These are phyloP conservation scores for Xiphydria camelus DNA, from an alignment of 2,888 invertebrate species.

Conservation along the genomic window DNA sequence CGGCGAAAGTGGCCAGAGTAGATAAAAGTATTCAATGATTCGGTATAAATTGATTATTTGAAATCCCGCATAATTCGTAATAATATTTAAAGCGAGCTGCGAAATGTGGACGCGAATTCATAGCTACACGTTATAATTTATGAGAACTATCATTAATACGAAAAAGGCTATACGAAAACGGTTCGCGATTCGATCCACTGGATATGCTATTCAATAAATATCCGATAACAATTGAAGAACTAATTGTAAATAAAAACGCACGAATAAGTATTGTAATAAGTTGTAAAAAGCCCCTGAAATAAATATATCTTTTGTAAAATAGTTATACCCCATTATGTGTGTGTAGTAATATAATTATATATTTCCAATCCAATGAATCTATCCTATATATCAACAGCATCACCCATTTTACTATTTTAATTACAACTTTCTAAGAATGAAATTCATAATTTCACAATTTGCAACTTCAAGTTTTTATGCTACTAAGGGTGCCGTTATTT, in stretches of 20 bases:
- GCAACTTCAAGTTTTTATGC: too few species aligned
- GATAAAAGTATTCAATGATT: too few species aligned
- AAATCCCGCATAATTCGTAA: too few species aligned
- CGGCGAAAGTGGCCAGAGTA: too few species aligned
- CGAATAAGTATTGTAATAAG: constrained; percentile 27
- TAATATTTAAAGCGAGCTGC: neutral
- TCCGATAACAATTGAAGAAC: constrained; percentile 16
- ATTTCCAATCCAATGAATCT: too few species aligned
- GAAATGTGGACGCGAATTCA: neutral
- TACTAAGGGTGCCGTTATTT: too few species aligned
- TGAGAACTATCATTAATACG: constrained; percentile 4
- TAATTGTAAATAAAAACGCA: constrained; percentile 31
- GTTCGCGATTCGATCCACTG: constrained; percentile 11
- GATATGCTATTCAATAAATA: constrained; percentile 2
- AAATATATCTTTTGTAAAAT: constrained; percentile 34
- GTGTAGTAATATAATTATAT: too few species aligned
- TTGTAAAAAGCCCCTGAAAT: constrained; percentile 34
- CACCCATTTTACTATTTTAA: too few species aligned
- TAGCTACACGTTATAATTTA: neutral
- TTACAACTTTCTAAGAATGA: too few species aligned
- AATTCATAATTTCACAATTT: too few species aligned
- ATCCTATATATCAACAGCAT: too few species aligned
- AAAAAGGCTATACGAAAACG: constrained; percentile 2
- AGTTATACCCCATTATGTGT: constrained; percentile 2
- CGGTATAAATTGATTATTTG: too few species aligned